These are phyloP conservation scores for Elmis aenea DNA, from an alignment of 2,888 invertebrate species.

Conservation along the genomic window DNA sequence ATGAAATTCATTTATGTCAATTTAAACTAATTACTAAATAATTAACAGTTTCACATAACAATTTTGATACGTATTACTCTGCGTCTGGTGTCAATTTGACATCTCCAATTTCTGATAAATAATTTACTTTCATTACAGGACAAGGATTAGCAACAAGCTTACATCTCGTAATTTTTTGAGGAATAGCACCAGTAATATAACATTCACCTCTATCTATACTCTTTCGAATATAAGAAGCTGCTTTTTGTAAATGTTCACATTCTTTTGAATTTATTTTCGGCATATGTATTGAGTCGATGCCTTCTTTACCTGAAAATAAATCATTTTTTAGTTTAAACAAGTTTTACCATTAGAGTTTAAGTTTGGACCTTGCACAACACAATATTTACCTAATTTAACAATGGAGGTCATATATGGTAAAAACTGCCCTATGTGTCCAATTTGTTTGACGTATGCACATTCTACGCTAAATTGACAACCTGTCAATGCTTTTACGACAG, in stretches of 20 bases:
- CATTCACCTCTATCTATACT: slow-evolving; percentile 36
- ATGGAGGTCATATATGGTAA: slow-evolving; percentile 42
- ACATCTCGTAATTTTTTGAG: slow-evolving; percentile 2
- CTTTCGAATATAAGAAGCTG: slow-evolving; percentile 30
- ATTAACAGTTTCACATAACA: too few species aligned
- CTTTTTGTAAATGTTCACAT: slow-evolving; percentile 33
- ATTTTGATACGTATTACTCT: too few species aligned
- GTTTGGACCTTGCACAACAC: background rate
- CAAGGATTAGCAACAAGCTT: background rate
- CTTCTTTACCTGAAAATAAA: slow-evolving; percentile 32
- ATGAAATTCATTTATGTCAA: too few species aligned
- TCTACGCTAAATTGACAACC: slow-evolving; percentile 37
- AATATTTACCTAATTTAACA: slow-evolving; percentile 34
- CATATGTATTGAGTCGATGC: slow-evolving; percentile 39
- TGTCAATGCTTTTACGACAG: slow-evolving; percentile 34
- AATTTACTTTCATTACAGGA: slow-evolving; percentile 1
- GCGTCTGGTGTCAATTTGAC: too few species aligned
- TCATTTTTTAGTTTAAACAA: too few species aligned
- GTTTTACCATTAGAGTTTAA: background rate
- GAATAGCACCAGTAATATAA: slow-evolving; percentile 32
- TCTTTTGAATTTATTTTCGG: slow-evolving; percentile 37
- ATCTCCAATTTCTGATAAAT: slow-evolving; percentile 2
- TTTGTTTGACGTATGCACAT: slow-evolving; percentile 41
- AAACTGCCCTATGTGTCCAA: slow-evolving; percentile 38
- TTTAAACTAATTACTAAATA: too few species aligned